Evolutionary conservation across 2,113 vertebrate species (phyloP), one percentile per base, ranked within the genome.

Genomic region (Pomatorhinus ruficollis): DNA sequence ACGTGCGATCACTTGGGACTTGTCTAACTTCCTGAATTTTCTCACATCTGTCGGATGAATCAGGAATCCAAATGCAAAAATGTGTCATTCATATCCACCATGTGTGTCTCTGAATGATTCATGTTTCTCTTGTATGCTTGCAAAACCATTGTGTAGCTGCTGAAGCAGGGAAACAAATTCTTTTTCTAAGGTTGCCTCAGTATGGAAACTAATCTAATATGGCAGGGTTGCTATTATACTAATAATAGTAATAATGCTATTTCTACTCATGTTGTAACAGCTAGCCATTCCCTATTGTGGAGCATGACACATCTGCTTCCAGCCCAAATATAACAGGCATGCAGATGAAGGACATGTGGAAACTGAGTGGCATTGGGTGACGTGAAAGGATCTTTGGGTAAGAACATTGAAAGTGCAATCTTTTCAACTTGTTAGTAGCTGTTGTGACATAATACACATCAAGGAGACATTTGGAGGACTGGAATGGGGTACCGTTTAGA

Each of bases 1-100:
- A 95, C 0, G 5, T 97, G 74, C 81, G 79, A 61, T 84, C 79
- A 70, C 50, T 81, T 54, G 90, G 59, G 93, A 94, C 61, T 97
- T 89, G 89, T 88, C n/a, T 83, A 92, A 86, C 71, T 83, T 95
- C 42, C 39, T 52, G 42, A 90, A 92, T 90, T 92, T 88, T 83
- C 94, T 90, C 63, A 86, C 66, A 83, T 90, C 85, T 97, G 79
- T 83, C 91, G 85, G 66, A 95, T 94, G 89, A 96, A 94, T 80
- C 39, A 40, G 83, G 77, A 96, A 87, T 87, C 80, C 42, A 93
- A 92, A 94, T 30, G 27, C 28, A 91, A 63, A 90, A 31, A 76
- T 71, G 15, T 94, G 74, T 64, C 72, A 80, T 81, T 92, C 52
- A 49, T 45, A 53, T 83, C 70, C 5, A 50, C 44, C 27, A 57